A percentile compares a stretch with the other conserved stretches of the same genome.
Conservation (phyloP, 1,140 invertebrate genomes). For the Pseudobourletiella spinata region DNA sequence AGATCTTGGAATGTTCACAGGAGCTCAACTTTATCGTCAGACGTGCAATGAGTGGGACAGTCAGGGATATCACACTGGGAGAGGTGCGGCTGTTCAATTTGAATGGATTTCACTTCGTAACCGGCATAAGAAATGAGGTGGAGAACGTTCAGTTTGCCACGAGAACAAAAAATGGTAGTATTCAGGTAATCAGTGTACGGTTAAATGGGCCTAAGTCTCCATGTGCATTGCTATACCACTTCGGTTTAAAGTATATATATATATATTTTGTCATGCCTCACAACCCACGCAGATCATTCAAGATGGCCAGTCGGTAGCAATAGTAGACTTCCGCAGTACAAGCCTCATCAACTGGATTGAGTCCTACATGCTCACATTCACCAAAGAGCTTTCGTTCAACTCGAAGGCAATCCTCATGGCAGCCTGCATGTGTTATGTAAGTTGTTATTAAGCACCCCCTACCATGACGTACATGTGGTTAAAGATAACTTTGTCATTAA, state of each 20-base stretch:
- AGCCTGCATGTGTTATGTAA: not conserved
- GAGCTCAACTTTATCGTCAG: not conserved
- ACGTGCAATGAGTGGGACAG: not conserved
- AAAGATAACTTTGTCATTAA: too few species aligned
- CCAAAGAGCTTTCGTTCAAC: not conserved
- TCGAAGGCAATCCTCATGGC: not conserved
- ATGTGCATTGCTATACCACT: not conserved
- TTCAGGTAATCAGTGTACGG: not conserved
- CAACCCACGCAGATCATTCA: constrained; percentile 4
- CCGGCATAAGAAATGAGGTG: not conserved
- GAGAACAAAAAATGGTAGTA: not conserved
- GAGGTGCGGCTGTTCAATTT: not conserved
- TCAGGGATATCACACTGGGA: not conserved
- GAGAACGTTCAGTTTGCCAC: not conserved
- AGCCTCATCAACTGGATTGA: not conserved
- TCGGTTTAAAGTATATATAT: not conserved
- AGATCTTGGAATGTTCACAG: not conserved
- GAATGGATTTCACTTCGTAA: not conserved
- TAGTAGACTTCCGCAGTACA: not conserved
- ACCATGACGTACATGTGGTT: too few species aligned
- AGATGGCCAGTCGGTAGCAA: not conserved
- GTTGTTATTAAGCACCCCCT: too few species aligned
- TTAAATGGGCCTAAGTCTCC: not conserved
- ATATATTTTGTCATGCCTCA: not conserved
- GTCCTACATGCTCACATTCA: not conserved